Percentiles rank a stretch among this genome's conserved stretches.
Evolutionary conservation across 1,140 invertebrate species (phyloP).

Genomic region (Drosophila equinoxialis): DNA sequence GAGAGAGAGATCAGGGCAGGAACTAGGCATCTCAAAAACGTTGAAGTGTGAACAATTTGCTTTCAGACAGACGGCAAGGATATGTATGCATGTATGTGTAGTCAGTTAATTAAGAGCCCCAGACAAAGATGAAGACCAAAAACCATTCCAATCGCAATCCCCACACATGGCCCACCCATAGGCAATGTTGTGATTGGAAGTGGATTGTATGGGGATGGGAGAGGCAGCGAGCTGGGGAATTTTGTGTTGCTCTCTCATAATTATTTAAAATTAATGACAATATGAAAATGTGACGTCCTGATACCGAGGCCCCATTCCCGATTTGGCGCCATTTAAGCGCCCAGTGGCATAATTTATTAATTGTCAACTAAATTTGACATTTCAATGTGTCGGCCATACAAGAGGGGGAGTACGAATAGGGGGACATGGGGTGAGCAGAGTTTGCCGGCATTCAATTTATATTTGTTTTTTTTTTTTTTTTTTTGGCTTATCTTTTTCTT

Average conservation of each 20-base stretch:
- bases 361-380: constrained; percentile 82
- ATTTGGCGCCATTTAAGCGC: constrained; percentile 75
- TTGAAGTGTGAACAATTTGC: constrained; percentile 81
- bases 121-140: not conserved
- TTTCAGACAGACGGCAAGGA: constrained; percentile 45
- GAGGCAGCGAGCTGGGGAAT: not conserved
- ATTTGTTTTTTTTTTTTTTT: constrained; percentile 62
- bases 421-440: constrained; percentile 14
- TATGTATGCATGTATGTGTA: constrained; percentile 38
- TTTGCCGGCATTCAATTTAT: constrained; percentile 68
- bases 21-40: constrained; percentile 47
- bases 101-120: constrained; percentile 69
- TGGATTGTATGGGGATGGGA: not conserved
- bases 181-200: constrained; percentile 68
- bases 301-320: constrained; percentile 37
- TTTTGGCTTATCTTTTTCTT: constrained; percentile 29
- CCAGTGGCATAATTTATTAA: constrained; percentile 76
- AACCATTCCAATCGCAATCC: not conserved
- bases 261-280: constrained; percentile 80
- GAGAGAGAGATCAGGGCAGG: not conserved
- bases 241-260: constrained; percentile 54
- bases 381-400: constrained; percentile 65
- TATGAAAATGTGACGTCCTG: constrained; percentile 72
- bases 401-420: constrained; percentile 3
- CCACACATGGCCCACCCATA: constrained; percentile 65